Evolutionary conservation across 2,888 invertebrate species (phyloP).

Genomic region (Eupelmus urozonus): DNA sequence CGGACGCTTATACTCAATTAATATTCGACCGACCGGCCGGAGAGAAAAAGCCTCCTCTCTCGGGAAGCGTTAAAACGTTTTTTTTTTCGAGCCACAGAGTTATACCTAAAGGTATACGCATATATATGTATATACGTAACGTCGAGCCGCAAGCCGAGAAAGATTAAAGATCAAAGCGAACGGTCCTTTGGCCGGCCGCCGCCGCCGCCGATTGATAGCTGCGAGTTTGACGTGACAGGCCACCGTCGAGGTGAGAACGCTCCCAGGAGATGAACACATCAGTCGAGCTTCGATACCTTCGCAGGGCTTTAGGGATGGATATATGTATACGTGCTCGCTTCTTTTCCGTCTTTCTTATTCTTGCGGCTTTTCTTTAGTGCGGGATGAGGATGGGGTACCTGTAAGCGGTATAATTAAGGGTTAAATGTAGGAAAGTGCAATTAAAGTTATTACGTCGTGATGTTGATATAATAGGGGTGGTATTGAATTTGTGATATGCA

Average conservation of each 20-base stretch:
- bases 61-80: conserved; percentile 37
- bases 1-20: conserved; percentile 16
- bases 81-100: not conserved
- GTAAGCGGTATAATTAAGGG: too few species aligned
- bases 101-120: not conserved
- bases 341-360: not conserved
- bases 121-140: too few species aligned
- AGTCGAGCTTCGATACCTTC: conserved; percentile 32
- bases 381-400: not conserved
- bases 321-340: not conserved
- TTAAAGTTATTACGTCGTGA: too few species aligned
- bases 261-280: conserved; percentile 67
- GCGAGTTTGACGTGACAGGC: conserved; percentile 46
- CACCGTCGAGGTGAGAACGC: conserved; percentile 40
- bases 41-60: not conserved
- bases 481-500: too few species aligned
- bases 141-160: not conserved
- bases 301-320: not conserved
- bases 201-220: conserved; percentile 38
- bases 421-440: too few species aligned
- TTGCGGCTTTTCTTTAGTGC: not conserved
- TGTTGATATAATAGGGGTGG: too few species aligned
- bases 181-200: not conserved
- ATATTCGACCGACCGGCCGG: conserved; percentile 28
- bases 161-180: conserved; percentile 54